A percentile compares a stretch with the other conserved stretches of the same genome.
These are phyloP conservation scores for Prunella himalayana DNA, from an alignment of 2,113 vertebrate genomes.

Conservation along the genomic window DNA sequence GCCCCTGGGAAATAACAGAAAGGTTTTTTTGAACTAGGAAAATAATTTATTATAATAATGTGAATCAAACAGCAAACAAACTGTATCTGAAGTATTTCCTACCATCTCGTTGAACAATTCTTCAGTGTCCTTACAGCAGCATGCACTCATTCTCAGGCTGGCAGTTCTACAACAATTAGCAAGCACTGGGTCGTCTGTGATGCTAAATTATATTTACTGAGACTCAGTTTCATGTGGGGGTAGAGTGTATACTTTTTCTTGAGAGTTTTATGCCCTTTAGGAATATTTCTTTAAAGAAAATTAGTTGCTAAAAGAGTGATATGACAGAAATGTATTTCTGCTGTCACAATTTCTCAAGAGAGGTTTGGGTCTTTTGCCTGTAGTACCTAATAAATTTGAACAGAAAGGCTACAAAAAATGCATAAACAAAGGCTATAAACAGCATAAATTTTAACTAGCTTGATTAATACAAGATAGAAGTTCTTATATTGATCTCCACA, in stretches of 20 bases:
- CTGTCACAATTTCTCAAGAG: background rate
- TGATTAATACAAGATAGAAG: background rate
- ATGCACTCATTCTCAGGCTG: background rate
- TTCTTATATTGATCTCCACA: background rate
- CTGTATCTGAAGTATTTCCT: background rate
- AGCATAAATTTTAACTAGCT: background rate
- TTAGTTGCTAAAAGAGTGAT: background rate
- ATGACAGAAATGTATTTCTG: background rate
- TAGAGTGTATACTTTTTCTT: background rate
- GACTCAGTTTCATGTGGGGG: background rate
- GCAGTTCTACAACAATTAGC: background rate
- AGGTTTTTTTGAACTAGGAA: background rate
- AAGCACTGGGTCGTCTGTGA: background rate
- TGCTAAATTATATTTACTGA: background rate
- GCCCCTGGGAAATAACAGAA: background rate
- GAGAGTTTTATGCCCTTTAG: background rate
- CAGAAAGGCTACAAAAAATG: background rate
- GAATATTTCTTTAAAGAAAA: background rate
- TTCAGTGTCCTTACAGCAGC: background rate
- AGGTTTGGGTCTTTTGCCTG: background rate
- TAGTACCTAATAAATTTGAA: background rate
- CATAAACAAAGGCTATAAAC: background rate
- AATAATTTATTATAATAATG: background rate
- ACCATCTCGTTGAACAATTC: background rate
- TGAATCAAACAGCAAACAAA: background rate